Evolutionary conservation across 2,888 invertebrate species (phyloP), one percentile per base, ranked within the genome.

Genomic region (Caenorhabditis becei): DNA sequence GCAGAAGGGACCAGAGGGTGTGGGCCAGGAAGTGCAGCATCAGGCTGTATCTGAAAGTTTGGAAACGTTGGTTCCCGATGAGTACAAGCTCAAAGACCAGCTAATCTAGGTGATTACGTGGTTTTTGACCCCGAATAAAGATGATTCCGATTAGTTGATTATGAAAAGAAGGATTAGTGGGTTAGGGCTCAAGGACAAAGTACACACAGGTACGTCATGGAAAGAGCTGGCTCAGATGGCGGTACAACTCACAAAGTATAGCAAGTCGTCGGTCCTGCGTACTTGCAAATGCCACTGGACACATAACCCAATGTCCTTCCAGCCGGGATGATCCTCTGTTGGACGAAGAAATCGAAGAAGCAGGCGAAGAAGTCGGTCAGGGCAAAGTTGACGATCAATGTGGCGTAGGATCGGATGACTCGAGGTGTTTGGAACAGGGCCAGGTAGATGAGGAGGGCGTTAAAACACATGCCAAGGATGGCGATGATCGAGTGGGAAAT

Each of bases 21-120:
- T 80, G 80, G n/a, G 80, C 53, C 0, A 80, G 56, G 35, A 69
- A 74, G 49, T 80, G 80, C 8, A 80, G 59, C 78, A 78, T 78
- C 35, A 78, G 53, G 28, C 78, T 78, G 65, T 78, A 78, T 28
- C 78, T 78, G 78, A 41, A 77, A 77, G 11, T 20, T 20, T 0
- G 7, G 41, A 10, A 32, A 14, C 41, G 24, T n/a, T n/a, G n/a
- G n/a, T n/a, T n/a, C n/a, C n/a, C n/a, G n/a, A n/a, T n/a, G n/a
- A n/a, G n/a, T n/a, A n/a, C n/a, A n/a, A n/a, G n/a, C n/a, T n/a
- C n/a, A n/a, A n/a, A 26, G 53, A 65, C 32, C 24, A 24, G 28
- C 2, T n/a, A n/a, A n/a, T n/a, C n/a, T n/a, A n/a, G n/a, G n/a
- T n/a, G n/a, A n/a, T n/a, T n/a, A n/a, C n/a, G n/a, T n/a, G n/a